Evolutionary conservation across 2,113 vertebrate species (phyloP).

Genomic region (Anseranas semipalmata): DNA sequence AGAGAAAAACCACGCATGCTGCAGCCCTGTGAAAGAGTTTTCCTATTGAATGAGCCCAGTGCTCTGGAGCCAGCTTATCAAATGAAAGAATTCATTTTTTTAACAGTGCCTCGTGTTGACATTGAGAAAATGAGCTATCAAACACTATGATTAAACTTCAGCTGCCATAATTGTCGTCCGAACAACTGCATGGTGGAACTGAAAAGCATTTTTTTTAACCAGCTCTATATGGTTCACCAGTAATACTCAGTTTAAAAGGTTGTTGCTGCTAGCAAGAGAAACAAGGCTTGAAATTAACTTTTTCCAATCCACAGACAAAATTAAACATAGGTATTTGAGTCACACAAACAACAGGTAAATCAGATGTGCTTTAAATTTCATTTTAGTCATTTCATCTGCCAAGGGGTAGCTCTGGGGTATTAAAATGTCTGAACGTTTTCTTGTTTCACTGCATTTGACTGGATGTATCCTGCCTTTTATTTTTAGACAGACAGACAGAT

Average conservation of each 20-base stretch:
- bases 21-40: conserved; percentile 85
- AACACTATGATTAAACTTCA: conserved; percentile 88
- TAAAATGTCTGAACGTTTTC: conserved; percentile 42
- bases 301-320: conserved; percentile 78
- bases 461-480: conserved; percentile 1
- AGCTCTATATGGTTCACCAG: conserved; percentile 75
- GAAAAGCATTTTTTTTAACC: conserved; percentile 74
- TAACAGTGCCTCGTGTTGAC: conserved; percentile 88
- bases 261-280: conserved; percentile 78
- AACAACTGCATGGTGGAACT: conserved; percentile 81
- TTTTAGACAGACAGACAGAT: background rate
- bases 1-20: conserved; percentile 80
- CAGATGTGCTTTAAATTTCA: conserved; percentile 67
- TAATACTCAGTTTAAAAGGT: conserved; percentile 78
- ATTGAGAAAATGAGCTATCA: conserved; percentile 91
- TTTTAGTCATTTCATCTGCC: conserved; percentile 45
- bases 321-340: conserved; percentile 75
- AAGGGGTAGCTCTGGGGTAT: conserved; percentile 26
- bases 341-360: conserved; percentile 76
- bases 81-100: conserved; percentile 88
- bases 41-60: conserved; percentile 82
- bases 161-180: conserved; percentile 85
- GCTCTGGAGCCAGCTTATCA: conserved; percentile 91
- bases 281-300: conserved; percentile 83
- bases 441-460: conserved; percentile 35